phyloP scores from a whole-genome alignment of 2,113 vertebrate species.

The Plecotus auritus region DNA sequence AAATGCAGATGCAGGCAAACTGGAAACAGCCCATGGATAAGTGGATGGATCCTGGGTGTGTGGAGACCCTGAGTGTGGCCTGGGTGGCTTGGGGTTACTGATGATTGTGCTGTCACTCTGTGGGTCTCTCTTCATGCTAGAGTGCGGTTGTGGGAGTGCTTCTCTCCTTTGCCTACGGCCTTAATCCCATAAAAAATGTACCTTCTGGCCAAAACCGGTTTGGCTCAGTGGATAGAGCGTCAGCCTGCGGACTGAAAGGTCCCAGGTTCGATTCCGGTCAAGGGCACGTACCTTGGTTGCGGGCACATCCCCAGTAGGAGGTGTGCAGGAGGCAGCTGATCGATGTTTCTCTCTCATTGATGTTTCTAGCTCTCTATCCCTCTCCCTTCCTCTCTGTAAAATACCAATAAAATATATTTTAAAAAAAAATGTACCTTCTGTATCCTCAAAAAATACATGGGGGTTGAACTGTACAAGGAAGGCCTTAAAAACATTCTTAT shows the following conservation, averaged over 20 bases:
- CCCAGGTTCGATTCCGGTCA: too few relatives aligned
- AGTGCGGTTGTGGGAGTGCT: background rate
- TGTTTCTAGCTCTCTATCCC: too few relatives aligned
- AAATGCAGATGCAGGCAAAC: constrained; percentile 27
- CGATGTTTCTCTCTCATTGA: too few relatives aligned
- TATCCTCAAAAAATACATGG: too few relatives aligned
- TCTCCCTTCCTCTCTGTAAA: too few relatives aligned
- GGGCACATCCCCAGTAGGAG: too few relatives aligned
- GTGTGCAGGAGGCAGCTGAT: too few relatives aligned
- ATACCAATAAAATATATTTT: too few relatives aligned
- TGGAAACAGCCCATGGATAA: background rate
- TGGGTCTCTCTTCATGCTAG: background rate
- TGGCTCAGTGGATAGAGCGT: too few relatives aligned
- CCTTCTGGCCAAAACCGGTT: too few relatives aligned
- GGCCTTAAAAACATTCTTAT: background rate
- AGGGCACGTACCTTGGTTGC: too few relatives aligned
- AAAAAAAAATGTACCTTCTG: background rate
- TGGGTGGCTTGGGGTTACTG: background rate
- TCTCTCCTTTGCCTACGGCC: background rate
- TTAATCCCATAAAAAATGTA: background rate
- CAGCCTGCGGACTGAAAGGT: too few relatives aligned
- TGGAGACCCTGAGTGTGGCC: background rate
- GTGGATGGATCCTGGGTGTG: background rate
- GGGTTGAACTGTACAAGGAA: background rate
- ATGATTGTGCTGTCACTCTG: background rate